These are phyloP conservation scores for Adineta ricciae DNA, from an alignment of 2,888 invertebrate genomes.

Conservation along the genomic window DNA sequence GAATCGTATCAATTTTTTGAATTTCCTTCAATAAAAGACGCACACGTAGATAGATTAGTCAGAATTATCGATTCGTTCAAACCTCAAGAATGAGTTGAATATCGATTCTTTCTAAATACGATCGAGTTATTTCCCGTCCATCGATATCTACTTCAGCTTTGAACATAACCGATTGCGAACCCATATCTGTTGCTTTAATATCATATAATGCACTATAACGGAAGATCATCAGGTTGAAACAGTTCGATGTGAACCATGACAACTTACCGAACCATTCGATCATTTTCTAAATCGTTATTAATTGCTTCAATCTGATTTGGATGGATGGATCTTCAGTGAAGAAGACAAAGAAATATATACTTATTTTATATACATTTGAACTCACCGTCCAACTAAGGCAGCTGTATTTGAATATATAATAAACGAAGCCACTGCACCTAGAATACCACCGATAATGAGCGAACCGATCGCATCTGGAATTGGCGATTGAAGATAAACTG, in stretches of 20 bases:
- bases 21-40: conserved; percentile 61
- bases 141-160: conserved; percentile 98
- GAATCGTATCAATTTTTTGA: conserved; percentile 68
- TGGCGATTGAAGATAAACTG: conserved; percentile 43
- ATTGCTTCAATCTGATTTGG: conserved; percentile 23
- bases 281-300: conserved; percentile 33
- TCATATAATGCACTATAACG: conserved; percentile 66
- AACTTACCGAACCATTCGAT: conserved; percentile 45
- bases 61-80: not conserved
- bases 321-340: conserved; percentile 27
- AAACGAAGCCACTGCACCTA: conserved; percentile 69
- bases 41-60: no score
- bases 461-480: conserved; percentile 81
- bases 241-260: no score
- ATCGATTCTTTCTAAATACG: conserved; percentile 78
- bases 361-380: not conserved
- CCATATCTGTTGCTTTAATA: conserved; percentile 96
- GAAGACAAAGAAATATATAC: not conserved
- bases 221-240: not conserved
- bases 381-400: conserved; percentile 74
- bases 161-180: conserved; percentile 81
- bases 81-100: conserved; percentile 55
- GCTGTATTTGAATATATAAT: conserved; percentile 88
- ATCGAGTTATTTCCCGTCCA: conserved; percentile 80
- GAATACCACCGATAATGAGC: conserved; percentile 54